A percentile compares a stretch with the other conserved stretches of the same genome.
These are phyloP conservation scores for Corythucha ciliata DNA, from an alignment of 2,888 invertebrate species.

Conservation along the genomic window DNA sequence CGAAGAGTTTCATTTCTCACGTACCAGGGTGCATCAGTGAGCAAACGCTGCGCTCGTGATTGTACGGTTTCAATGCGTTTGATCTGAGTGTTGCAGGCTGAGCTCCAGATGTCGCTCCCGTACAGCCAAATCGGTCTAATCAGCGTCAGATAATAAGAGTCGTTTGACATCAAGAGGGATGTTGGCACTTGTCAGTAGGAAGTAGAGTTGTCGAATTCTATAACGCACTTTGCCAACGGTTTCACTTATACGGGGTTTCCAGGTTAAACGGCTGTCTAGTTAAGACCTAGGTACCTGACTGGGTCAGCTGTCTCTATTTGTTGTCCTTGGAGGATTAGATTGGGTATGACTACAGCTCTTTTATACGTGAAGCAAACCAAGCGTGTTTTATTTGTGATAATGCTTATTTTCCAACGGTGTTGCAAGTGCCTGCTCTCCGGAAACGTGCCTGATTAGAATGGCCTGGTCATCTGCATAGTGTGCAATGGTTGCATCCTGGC, in stretches of 20 bases:
- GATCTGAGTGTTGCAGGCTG: no score
- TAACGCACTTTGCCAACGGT: no score
- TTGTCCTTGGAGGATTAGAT: neutral
- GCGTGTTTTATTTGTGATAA: slow-evolving; percentile 6
- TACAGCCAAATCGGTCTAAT: no score
- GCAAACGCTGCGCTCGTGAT: no score
- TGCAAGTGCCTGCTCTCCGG: neutral
- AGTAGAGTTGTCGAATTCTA: no score
- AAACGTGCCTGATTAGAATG: slow-evolving; percentile 1
- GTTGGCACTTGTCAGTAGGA: no score
- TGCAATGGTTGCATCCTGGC: slow-evolving; percentile 7
- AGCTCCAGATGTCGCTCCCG: no score
- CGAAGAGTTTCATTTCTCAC: no score
- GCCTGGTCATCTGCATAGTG: slow-evolving; percentile 11
- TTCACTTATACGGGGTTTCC: slow-evolving; percentile 3
- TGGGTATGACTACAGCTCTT: slow-evolving; percentile 3
- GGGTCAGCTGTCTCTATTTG: slow-evolving; percentile 5
- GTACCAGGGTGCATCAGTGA: no score
- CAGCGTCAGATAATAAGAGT: no score
- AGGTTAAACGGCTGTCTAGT: slow-evolving; percentile 7
- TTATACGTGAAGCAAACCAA: slow-evolving; percentile 6
- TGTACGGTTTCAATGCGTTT: no score
- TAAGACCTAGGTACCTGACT: neutral
- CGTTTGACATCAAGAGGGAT: no score
- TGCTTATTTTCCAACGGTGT: slow-evolving; percentile 1